Percentiles rank a stretch among this genome's conserved stretches.
Evolutionary conservation across 1,140 invertebrate genomes (phyloP).

Genomic region (Agrypnia vestita): DNA sequence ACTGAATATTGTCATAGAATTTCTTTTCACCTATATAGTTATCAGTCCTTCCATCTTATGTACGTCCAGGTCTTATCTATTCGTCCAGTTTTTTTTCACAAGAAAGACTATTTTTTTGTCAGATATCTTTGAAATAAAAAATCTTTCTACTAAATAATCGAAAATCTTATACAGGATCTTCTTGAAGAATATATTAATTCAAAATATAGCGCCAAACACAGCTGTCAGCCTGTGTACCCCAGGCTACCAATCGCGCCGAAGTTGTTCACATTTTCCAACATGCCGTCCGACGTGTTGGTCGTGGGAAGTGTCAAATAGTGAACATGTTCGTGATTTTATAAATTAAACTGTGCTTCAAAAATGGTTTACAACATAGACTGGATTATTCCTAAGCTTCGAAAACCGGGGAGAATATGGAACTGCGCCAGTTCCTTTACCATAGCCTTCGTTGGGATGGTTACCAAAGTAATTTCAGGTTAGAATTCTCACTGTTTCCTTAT

Average conservation of each 20-base stretch:
- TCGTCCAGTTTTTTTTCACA: not conserved
- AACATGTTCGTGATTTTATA: conserved; percentile 48
- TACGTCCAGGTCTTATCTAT: not conserved
- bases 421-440: conserved; percentile 84
- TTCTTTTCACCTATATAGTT: not conserved
- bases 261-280: conserved; percentile 47
- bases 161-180: too few species aligned
- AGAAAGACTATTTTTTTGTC: not conserved
- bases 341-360: conserved; percentile 45
- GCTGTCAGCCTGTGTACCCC: not conserved
- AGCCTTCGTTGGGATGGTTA: conserved; percentile 86
- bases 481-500: conserved; percentile 49
- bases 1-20: not conserved
- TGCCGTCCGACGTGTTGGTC: conserved; percentile 23
- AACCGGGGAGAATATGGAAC: conserved; percentile 78
- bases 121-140: not conserved
- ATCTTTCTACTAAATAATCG: too few species aligned
- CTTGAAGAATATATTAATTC: too few species aligned
- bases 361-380: conserved; percentile 83
- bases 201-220: conserved; percentile 5
- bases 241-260: not conserved
- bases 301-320: conserved; percentile 45
- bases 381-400: conserved; percentile 83
- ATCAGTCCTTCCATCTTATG: not conserved
- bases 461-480: conserved; percentile 87